Percentiles rank a stretch among this genome's conserved stretches.
Evolutionary conservation across 2,797 vertebrate genomes (phyloP).

Genomic region (Poeciliopsis infans): DNA sequence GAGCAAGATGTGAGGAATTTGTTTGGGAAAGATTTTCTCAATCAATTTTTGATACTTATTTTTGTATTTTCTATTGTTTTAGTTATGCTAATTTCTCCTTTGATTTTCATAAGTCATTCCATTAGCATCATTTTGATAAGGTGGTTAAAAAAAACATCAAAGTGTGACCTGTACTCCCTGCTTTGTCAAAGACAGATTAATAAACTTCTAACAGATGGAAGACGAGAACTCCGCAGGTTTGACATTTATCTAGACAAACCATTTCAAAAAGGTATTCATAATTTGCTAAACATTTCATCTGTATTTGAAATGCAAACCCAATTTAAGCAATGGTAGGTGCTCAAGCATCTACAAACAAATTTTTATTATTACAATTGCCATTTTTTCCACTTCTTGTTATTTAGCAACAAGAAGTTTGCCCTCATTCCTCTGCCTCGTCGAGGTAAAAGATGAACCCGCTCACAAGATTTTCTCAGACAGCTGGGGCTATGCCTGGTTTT

Average conservation of each 20-base stretch:
- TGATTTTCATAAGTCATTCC: not conserved
- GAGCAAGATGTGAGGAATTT: constrained; percentile 1
- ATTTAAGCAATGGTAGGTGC: not conserved
- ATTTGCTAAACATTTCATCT: not conserved
- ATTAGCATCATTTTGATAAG: not conserved
- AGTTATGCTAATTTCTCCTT: not conserved
- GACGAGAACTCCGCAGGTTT: not conserved
- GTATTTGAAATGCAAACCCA: not conserved
- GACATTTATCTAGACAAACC: too few species aligned
- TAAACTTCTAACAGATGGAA: not conserved
- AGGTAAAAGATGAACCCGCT: not conserved
- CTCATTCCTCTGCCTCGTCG: not conserved
- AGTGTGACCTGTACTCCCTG: not conserved
- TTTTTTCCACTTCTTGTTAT: not conserved
- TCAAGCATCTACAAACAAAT: not conserved
- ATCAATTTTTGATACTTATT: not conserved
- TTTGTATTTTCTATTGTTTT: not conserved
- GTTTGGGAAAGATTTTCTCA: not conserved
- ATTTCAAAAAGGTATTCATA: not conserved
- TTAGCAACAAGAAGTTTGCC: not conserved
- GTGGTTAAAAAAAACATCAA: not conserved
- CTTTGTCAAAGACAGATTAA: not conserved
- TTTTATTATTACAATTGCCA: not conserved
- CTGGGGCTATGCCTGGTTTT: not conserved
- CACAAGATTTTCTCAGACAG: not conserved